phyloP scores from a whole-genome alignment of 2,888 invertebrate genomes.

The Torymus aiolomorphi region DNA sequence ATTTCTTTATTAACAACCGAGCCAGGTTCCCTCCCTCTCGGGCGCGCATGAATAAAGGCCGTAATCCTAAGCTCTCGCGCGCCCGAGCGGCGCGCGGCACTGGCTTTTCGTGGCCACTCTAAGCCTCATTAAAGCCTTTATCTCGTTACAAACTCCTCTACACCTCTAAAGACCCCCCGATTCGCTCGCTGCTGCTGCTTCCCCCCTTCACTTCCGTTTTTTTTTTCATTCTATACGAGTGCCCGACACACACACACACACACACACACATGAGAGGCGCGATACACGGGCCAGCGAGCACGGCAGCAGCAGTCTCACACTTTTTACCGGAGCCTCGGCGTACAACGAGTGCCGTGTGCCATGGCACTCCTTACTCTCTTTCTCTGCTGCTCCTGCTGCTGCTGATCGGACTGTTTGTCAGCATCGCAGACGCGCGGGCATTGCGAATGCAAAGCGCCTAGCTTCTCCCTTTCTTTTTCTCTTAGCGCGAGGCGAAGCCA shows the following conservation, averaged over 20 bases:
- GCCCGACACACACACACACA: neutral
- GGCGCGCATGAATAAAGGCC: constrained; percentile 10
- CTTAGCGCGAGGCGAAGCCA: neutral
- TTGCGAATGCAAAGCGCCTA: constrained; percentile 31
- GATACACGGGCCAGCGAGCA: too few relatives aligned
- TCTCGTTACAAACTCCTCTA: constrained; percentile 46
- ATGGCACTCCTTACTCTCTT: too few relatives aligned
- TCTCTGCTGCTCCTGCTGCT: neutral
- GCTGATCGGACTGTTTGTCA: constrained; percentile 40
- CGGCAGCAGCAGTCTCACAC: too few relatives aligned
- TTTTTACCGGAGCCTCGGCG: too few relatives aligned
- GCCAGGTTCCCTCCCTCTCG: neutral
- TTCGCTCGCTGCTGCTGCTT: neutral
- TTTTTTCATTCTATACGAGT: constrained; percentile 3
- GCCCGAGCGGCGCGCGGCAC: neutral
- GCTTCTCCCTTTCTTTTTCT: neutral
- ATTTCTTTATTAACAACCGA: constrained; percentile 45
- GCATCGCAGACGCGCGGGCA: neutral
- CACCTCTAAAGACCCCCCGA: constrained; percentile 28
- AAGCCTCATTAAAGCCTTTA: constrained; percentile 55
- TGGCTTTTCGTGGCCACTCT: constrained; percentile 42
- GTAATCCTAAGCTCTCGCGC: constrained; percentile 30
- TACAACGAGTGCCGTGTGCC: too few relatives aligned
- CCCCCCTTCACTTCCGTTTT: constrained; percentile 6
- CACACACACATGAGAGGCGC: neutral